These are phyloP conservation scores for Blennius ocellaris DNA, from an alignment of 2,113 vertebrate genomes.

Conservation along the genomic window DNA sequence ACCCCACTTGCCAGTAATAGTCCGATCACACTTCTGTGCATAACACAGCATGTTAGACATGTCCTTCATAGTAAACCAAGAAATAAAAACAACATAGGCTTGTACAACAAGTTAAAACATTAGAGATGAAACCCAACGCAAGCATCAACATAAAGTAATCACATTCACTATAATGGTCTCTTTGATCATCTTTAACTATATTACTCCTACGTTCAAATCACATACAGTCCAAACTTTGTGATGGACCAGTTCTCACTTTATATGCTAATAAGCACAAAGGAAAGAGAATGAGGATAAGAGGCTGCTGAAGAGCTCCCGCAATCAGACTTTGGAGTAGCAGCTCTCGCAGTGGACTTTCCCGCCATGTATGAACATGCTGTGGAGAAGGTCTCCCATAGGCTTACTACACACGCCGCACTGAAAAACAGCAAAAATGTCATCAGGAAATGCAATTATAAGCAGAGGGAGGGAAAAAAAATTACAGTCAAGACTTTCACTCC, in stretches of 20 bases:
- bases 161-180: slow-evolving; percentile 3
- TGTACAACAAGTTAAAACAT: slow-evolving; percentile 20
- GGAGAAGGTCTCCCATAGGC: slow-evolving; percentile 89
- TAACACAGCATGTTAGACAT: slow-evolving; percentile 13
- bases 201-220: slow-evolving; percentile 14
- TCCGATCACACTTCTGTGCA: slow-evolving; percentile 37
- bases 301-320: slow-evolving; percentile 26
- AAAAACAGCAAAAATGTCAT: slow-evolving; percentile 1
- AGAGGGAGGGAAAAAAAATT: neutral
- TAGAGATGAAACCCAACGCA: slow-evolving; percentile 23
- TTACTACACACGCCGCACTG: slow-evolving; percentile 89
- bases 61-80: slow-evolving; percentile 68
- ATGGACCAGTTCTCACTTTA: slow-evolving; percentile 45
- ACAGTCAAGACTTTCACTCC: neutral
- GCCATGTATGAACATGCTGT: slow-evolving; percentile 88
- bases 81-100: slow-evolving; percentile 5
- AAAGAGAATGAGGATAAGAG: slow-evolving; percentile 33
- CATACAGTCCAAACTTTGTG: slow-evolving; percentile 33
- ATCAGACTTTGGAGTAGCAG: slow-evolving; percentile 86
- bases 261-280: slow-evolving; percentile 46
- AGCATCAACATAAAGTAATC: slow-evolving; percentile 30
- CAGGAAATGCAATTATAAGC: slow-evolving; percentile 16
- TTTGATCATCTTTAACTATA: slow-evolving; percentile 38
- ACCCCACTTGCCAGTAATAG: slow-evolving; percentile 32
- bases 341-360: slow-evolving; percentile 89